A percentile compares a stretch with the other conserved stretches of the same genome.
These are phyloP conservation scores for Naso thynnoides DNA, from an alignment of 2,797 vertebrate genomes.

Conservation along the genomic window DNA sequence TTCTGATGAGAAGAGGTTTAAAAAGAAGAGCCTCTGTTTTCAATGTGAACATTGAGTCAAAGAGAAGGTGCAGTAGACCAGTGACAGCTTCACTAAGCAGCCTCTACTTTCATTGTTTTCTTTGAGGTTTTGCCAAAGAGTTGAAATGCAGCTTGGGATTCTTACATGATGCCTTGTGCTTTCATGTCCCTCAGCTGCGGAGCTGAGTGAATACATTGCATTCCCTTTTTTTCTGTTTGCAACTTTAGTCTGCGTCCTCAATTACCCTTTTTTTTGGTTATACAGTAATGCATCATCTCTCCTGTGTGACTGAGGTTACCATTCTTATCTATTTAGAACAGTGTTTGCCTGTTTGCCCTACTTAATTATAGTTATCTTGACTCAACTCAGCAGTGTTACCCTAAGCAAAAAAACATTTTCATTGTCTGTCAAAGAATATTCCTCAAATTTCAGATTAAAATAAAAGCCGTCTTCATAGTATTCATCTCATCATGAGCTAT, in stretches of 20 bases:
- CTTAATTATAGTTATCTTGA: not conserved
- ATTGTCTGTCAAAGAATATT: not conserved
- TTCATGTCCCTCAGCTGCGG: conserved; percentile 9
- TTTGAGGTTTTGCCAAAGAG: conserved; percentile 34
- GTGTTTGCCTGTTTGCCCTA: not conserved
- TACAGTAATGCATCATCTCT: not conserved
- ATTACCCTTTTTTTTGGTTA: not conserved
- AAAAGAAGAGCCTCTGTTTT: conserved; percentile 40
- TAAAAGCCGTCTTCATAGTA: not conserved
- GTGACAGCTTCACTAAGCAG: conserved; percentile 8
- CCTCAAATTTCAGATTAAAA: conserved; percentile 5
- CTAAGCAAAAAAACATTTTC: not conserved
- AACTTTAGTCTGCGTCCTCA: not conserved
- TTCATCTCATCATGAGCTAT: not conserved
- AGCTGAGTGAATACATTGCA: conserved; percentile 10
- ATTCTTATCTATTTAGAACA: not conserved
- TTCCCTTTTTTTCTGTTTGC: conserved; percentile 16
- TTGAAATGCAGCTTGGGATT: conserved; percentile 20
- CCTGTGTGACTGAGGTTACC: not conserved
- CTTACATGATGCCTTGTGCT: conserved; percentile 1
- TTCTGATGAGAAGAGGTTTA: conserved; percentile 25
- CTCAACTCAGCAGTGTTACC: not conserved
- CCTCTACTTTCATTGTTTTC: conserved; percentile 25
- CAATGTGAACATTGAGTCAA: conserved; percentile 19
- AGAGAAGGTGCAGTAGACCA: conserved; percentile 23